Base-by-base conservation (phyloP, 2,888 invertebrate genomes). In the Crossocerus cetratus region DNA sequence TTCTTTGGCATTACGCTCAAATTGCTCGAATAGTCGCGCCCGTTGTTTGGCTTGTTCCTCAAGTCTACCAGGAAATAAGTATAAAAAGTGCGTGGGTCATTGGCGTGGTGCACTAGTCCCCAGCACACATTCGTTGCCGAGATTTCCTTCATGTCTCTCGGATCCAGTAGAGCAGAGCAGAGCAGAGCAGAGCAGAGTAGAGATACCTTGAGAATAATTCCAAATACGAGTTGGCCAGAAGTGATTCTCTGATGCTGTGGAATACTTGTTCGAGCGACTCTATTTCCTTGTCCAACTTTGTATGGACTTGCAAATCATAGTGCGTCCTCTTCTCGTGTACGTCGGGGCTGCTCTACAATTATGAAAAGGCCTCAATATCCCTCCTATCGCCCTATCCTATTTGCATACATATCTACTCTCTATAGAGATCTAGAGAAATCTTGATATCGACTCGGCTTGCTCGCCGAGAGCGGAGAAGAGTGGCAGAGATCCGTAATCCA, bases 1-100 rank as follows among this genome's bases (percentile, higher is more conserved):
- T 73, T 91, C 91, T n/a, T 88, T 84, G 60, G 91, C 88, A 75
- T 91, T 92, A 20, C 90, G 77, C 0, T 90, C 86, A 55, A 93
- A 88, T 79, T 92, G 91, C 76, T 88, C 87, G 80, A 90, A 82
- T 58, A 93, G 85, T 18, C 92, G 90, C 56, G 90, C 90, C n/a
- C 91, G 91, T 81, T 93, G 93, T 72, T 91, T 91, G 14, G 86
- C 84, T 82, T 93, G 93, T 72, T 92, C 92, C 78, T 93, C 90
- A 54, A 93, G 83, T 74, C 93, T 93, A 1, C 1, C 3, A 21
- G 13, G 5, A 8, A 55, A 44, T 2, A 18, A 49, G 20, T 56
- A n/a, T 14, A 13, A 21, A 55, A 32, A 43, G 23, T 44, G 8
- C 1, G 43, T 61, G 22, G 13, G 23, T 20, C 21, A 1, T n/a